Evolutionary conservation across 2,113 vertebrate species (phyloP).

Genomic region (Laticauda laticaudata): DNA sequence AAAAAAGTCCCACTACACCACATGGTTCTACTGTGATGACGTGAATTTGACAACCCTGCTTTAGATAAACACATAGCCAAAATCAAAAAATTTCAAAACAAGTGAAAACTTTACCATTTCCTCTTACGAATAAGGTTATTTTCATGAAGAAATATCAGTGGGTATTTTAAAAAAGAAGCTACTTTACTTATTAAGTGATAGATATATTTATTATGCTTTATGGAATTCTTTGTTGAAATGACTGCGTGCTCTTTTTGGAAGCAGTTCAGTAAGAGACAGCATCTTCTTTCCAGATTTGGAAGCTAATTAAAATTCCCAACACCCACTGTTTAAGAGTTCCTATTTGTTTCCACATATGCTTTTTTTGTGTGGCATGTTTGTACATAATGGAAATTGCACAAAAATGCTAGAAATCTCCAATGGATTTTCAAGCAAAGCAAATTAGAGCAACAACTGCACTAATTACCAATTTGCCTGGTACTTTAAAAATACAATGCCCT

Average conservation of each 20-base stretch:
- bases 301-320: not conserved
- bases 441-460: not conserved
- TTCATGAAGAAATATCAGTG: not conserved
- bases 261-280: not conserved
- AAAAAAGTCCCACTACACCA: too few relatives aligned
- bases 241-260: not conserved
- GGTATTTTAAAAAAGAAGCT: not conserved
- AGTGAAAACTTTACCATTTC: not conserved
- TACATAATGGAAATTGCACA: not conserved
- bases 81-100: not conserved
- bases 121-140: not conserved
- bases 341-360: not conserved
- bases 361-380: not conserved
- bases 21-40: too few relatives aligned
- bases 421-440: not conserved
- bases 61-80: not conserved
- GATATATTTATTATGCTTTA: not conserved
- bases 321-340: not conserved
- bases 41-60: not conserved
- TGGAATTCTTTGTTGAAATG: not conserved
- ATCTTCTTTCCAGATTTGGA: not conserved
- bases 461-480: not conserved
- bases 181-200: not conserved
- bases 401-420: not conserved
- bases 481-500: not conserved